These are phyloP conservation scores for Leptatherina wallacei DNA, from an alignment of 2,797 vertebrate genomes.

Conservation along the genomic window DNA sequence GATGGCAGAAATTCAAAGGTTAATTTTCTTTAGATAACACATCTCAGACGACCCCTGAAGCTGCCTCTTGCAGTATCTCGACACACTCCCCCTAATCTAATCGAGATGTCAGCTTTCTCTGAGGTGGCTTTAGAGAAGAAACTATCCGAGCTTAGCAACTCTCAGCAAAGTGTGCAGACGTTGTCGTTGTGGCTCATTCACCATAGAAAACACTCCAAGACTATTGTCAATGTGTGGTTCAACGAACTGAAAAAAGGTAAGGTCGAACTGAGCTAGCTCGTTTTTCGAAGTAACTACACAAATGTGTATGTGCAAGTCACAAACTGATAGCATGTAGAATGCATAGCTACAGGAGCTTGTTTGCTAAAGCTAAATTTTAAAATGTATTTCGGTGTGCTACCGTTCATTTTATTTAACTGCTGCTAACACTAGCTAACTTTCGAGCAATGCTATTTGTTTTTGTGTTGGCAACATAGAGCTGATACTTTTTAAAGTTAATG, in stretches of 20 bases:
- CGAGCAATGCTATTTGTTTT: neutral
- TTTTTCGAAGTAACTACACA: neutral
- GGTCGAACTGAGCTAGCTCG: slow-evolving; percentile 17
- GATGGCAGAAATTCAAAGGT: slow-evolving; percentile 23
- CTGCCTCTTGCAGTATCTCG: slow-evolving; percentile 38
- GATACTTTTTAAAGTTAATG: neutral
- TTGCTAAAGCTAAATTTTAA: slow-evolving; percentile 1
- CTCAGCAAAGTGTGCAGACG: slow-evolving; percentile 88
- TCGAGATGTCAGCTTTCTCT: slow-evolving; percentile 88
- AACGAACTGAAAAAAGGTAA: slow-evolving; percentile 86
- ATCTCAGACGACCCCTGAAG: slow-evolving; percentile 37
- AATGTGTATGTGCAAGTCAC: neutral
- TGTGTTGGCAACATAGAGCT: neutral
- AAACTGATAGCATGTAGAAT: neutral
- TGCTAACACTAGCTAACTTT: slow-evolving; percentile 28
- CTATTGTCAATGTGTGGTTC: slow-evolving; percentile 86
- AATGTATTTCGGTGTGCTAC: no score
- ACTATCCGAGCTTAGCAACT: slow-evolving; percentile 88
- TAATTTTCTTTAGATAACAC: slow-evolving; percentile 5
- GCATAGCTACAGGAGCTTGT: neutral
- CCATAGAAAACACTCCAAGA: slow-evolving; percentile 87
- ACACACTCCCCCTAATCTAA: slow-evolving; percentile 10
- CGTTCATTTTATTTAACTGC: neutral
- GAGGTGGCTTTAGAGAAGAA: slow-evolving; percentile 88
- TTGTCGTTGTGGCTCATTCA: slow-evolving; percentile 88